These are phyloP conservation scores for Platanista minor DNA, from an alignment of 2,113 vertebrate species.

Conservation along the genomic window DNA sequence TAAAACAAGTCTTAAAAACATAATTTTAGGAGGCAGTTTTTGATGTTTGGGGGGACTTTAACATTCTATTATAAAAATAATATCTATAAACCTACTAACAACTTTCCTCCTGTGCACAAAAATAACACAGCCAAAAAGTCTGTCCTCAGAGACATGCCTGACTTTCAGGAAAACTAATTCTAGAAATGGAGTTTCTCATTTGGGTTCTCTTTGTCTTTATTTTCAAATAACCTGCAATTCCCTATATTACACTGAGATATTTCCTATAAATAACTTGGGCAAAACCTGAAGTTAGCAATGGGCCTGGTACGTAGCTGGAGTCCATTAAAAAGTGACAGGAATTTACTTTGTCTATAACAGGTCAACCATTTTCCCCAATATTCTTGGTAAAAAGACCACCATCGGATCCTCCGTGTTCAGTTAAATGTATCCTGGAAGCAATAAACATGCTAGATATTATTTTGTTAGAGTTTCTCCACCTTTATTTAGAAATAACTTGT, in stretches of 20 bases:
- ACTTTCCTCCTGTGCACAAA: conserved; percentile 62
- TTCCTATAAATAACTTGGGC: conserved; percentile 4
- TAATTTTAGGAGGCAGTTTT: conserved; percentile 63
- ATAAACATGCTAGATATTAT: neutral
- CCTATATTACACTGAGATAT: neutral
- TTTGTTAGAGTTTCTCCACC: neutral
- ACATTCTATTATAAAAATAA: conserved; percentile 76
- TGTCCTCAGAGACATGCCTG: conserved; percentile 37
- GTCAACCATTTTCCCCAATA: neutral
- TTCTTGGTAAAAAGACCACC: neutral
- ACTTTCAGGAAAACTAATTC: conserved; percentile 53
- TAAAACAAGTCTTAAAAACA: conserved; percentile 67
- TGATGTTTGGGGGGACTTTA: conserved; percentile 63
- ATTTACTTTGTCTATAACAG: neutral
- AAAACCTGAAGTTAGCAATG: conserved; percentile 29
- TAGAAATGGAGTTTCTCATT: conserved; percentile 17
- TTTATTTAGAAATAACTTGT: neutral
- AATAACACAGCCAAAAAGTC: conserved; percentile 51
- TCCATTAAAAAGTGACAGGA: neutral
- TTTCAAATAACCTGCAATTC: conserved; percentile 55
- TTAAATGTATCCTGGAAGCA: neutral
- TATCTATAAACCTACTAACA: conserved; percentile 54
- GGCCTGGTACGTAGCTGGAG: neutral
- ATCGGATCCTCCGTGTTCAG: neutral
- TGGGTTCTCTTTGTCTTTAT: conserved; percentile 35